phyloP scores from a whole-genome alignment of 2,888 invertebrate genomes.

The Cosmopolites sordidus region DNA sequence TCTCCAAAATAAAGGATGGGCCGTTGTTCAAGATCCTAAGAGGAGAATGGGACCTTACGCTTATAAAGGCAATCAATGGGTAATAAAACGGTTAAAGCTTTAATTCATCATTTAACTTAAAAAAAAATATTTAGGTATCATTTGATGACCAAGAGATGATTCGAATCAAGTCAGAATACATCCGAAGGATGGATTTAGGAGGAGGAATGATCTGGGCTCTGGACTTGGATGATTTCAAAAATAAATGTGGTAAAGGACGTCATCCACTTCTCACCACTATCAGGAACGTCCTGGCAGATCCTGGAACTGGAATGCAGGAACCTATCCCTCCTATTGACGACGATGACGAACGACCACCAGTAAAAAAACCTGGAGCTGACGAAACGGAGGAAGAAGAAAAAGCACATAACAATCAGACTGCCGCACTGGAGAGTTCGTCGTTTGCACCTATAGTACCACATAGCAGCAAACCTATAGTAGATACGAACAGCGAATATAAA shows the following conservation, averaged over 20 bases:
- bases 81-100: too few species aligned
- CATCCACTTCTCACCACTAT: conserved; percentile 79
- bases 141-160: conserved; percentile 82
- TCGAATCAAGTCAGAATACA: conserved; percentile 71
- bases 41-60: conserved; percentile 85
- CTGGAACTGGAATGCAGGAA: conserved; percentile 38
- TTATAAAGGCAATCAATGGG: conserved; percentile 85
- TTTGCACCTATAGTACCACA: conserved; percentile 23
- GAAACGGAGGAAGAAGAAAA: conserved; percentile 27
- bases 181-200: conserved; percentile 71
- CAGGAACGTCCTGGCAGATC: conserved; percentile 62
- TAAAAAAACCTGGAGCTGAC: conserved; percentile 27
- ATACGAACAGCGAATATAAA: conserved; percentile 54
- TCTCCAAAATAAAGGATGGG: conserved; percentile 73
- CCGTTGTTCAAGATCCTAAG: conserved; percentile 71
- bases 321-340: conserved; percentile 30
- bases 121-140: conserved; percentile 45
- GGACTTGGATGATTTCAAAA: conserved; percentile 82
- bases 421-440: conserved; percentile 24
- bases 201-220: conserved; percentile 91
- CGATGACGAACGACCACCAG: conserved; percentile 14
- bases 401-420: conserved; percentile 7
- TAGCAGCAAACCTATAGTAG: conserved; percentile 31
- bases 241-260: conserved; percentile 72
- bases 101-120: too few species aligned